Evolutionary conservation across 2,888 invertebrate genomes (phyloP), one percentile per base, ranked within the genome.

Genomic region (Catocala fraxini): DNA sequence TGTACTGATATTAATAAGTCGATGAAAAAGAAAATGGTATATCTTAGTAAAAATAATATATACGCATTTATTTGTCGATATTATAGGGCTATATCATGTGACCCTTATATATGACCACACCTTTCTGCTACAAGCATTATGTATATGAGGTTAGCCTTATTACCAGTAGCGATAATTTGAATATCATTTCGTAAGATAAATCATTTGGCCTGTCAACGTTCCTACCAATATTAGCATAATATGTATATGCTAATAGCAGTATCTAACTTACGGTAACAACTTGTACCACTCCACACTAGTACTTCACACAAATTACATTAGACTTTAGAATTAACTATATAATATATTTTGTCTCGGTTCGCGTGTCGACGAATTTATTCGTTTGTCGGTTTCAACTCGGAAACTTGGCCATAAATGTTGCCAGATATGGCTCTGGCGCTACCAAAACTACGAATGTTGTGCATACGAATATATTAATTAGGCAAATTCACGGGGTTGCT

Each of bases 401-500:
- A 6, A 49, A 53, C 51, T 52, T n/a, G 46, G 34, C 45, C 10
- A 13, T 25, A 72, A 75, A 70, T 64, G 64, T 61, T 5, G 7
- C 52, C 57, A 5, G 60, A 46, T 55, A 70, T 60, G 64, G 60
- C 41, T 55, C 65, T 60, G 64, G 60, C 41, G 25, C n/a, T 56
- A n/a, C 45, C 72, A 56, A 68, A 63, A 51, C 55, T 11, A 53
- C 47, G 6, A 64, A 59, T 59, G 55, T 49, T 15, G 47, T 45
- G 71, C 49, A 76, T 75, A 64, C 60, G 6, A 64, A 76, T 67
- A 33, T 53, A 48, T 43, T 60, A 48, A 63, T 72, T 68, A 75
- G 6, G 51, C 42, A 59, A 61, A 61, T 63, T 6, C 15, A 51
- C 34, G 35, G 33, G 13, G 12, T 51, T 45, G 35, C 25, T 51